Evolutionary conservation across 2,888 invertebrate genomes (phyloP).

Genomic region (Nemurella pictetii): DNA sequence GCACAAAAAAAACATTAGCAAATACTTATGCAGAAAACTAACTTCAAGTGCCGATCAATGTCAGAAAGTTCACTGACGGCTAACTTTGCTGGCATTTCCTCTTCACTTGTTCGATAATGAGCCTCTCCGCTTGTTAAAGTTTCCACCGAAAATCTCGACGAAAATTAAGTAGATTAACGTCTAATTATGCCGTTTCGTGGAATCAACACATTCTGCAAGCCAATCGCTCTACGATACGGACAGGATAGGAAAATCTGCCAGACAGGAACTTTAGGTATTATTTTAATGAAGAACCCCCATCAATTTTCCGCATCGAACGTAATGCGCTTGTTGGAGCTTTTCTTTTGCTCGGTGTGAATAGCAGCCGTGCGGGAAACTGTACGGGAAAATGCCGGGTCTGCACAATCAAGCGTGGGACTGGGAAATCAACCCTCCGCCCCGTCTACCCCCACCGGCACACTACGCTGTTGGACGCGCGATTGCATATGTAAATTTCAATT

Average conservation of each 20-base stretch:
- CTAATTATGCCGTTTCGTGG: background rate
- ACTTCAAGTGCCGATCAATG: background rate
- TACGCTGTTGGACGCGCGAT: no score
- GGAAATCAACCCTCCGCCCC: no score
- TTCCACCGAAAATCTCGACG: background rate
- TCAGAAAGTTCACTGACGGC: background rate
- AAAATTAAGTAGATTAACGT: background rate
- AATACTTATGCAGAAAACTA: background rate
- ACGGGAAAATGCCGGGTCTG: no score
- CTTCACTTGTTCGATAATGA: background rate
- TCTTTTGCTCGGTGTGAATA: no score
- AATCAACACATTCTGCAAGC: background rate
- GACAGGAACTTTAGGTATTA: background rate
- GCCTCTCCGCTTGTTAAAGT: background rate
- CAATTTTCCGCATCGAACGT: background rate
- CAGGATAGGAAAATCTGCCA: background rate
- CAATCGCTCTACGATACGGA: background rate
- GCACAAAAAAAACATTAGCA: background rate
- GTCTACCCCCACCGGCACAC: no score
- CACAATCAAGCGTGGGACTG: no score
- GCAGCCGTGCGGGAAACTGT: no score
- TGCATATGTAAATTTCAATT: no score
- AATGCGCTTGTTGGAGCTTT: background rate
- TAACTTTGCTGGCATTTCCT: background rate
- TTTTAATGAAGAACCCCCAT: background rate